These are phyloP conservation scores for Macrostomum lignano DNA, from an alignment of 1,140 invertebrate species.

Conservation along the genomic window DNA sequence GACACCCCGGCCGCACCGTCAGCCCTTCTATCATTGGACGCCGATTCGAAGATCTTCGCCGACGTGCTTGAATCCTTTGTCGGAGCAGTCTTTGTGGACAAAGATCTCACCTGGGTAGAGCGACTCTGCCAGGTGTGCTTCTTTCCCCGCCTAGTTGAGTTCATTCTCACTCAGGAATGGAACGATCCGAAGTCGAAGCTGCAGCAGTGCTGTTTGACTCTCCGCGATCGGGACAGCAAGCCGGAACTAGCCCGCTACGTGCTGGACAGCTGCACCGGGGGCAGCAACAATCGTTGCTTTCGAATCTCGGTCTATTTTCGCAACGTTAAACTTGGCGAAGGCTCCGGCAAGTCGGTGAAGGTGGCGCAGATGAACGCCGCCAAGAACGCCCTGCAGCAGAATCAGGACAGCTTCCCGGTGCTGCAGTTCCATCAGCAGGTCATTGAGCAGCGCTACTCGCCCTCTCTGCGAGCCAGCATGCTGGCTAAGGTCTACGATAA, in stretches of 20 bases:
- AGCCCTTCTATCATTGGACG: background rate
- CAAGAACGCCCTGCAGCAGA: constrained; percentile 44
- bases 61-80: constrained; percentile 17
- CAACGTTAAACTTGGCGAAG: constrained; percentile 52
- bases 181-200: constrained; percentile 97
- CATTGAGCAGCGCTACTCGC: no score
- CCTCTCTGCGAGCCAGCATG: no score
- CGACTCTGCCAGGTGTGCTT: constrained; percentile 78
- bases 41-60: background rate
- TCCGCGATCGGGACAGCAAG: constrained; percentile 68
- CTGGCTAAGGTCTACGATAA: no score
- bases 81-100: constrained; percentile 80
- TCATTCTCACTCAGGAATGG: constrained; percentile 95
- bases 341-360: constrained; percentile 71
- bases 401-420: constrained; percentile 14
- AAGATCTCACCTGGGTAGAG: constrained; percentile 58
- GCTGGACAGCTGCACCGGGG: constrained; percentile 40
- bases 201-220: constrained; percentile 88
- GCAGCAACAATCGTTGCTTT: constrained; percentile 76
- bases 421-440: no score
- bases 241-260: constrained; percentile 89
- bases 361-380: constrained; percentile 93
- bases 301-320: constrained; percentile 87
- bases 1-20: no score
- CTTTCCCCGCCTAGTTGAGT: constrained; percentile 58